A percentile compares a stretch with the other conserved stretches of the same genome.
These are phyloP conservation scores for Nymphalis polychloros DNA, from an alignment of 2,888 invertebrate species.

Conservation along the genomic window DNA sequence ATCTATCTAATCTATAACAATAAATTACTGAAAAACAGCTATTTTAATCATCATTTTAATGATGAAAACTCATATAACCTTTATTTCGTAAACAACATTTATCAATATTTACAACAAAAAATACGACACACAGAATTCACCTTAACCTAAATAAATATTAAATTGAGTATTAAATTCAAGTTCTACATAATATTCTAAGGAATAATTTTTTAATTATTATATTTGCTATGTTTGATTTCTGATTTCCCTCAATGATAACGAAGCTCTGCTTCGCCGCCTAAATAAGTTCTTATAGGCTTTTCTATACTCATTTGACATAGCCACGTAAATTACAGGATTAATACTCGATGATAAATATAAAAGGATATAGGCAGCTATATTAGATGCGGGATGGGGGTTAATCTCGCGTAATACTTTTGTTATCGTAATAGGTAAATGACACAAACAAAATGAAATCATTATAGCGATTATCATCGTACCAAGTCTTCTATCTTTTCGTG, in stretches of 20 bases:
- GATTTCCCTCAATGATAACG: constrained; percentile 33
- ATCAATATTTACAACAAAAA: constrained; percentile 18
- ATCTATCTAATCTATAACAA: constrained; percentile 14
- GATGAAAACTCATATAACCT: background rate
- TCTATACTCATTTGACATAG: constrained; percentile 95
- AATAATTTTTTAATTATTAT: background rate
- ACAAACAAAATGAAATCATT: constrained; percentile 93
- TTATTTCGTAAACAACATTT: background rate
- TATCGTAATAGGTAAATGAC: constrained; percentile 94
- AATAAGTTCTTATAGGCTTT: constrained; percentile 92
- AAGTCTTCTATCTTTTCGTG: constrained; percentile 87
- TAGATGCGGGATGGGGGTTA: constrained; percentile 83
- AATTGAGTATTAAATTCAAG: constrained; percentile 27
- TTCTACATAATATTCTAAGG: background rate
- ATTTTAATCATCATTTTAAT: constrained; percentile 1
- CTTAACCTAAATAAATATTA: constrained; percentile 30
- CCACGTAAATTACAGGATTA: constrained; percentile 95
- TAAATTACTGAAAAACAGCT: constrained; percentile 23
- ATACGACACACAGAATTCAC: background rate
- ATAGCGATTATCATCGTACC: constrained; percentile 95
- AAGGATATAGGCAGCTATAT: constrained; percentile 91
- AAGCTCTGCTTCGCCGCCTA: constrained; percentile 72
- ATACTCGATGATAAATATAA: constrained; percentile 93
- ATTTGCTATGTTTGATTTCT: constrained; percentile 25
- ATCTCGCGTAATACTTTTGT: constrained; percentile 88